Percentiles rank a stretch among this genome's conserved stretches.
Evolutionary conservation across 2,797 vertebrate genomes (phyloP).

Genomic region (Gymnothorax javanicus): DNA sequence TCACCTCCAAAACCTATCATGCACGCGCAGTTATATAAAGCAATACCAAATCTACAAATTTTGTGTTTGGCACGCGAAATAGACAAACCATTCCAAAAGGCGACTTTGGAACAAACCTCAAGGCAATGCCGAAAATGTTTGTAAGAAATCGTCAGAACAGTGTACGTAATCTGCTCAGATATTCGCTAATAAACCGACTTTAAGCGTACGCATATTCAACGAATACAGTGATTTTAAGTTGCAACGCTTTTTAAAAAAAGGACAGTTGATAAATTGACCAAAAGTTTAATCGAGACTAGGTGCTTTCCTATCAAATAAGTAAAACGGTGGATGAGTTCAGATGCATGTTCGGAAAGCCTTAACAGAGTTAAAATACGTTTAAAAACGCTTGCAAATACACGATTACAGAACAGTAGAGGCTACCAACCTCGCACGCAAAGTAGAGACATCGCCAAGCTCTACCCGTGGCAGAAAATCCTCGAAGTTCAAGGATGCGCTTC

Average conservation of each 20-base stretch:
- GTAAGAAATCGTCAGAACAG: not conserved
- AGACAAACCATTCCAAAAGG: no score
- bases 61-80: not conserved
- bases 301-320: not conserved
- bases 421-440: constrained; percentile 36
- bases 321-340: not conserved
- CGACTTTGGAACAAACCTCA: not conserved
- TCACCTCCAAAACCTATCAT: not conserved
- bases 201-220: not conserved
- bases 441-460: constrained; percentile 26
- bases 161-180: not conserved
- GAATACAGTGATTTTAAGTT: not conserved
- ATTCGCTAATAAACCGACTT: not conserved
- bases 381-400: constrained; percentile 10
- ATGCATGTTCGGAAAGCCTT: not conserved
- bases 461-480: constrained; percentile 15
- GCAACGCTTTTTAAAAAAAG: not conserved
- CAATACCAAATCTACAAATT: not conserved
- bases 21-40: not conserved
- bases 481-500: constrained; percentile 24
- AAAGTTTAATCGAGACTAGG: not conserved
- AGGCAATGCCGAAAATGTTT: not conserved
- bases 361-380: not conserved
- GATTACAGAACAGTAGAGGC: not conserved
- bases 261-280: not conserved